phyloP scores from a whole-genome alignment of 2,888 invertebrate genomes.

The Ceramica pisi region DNA sequence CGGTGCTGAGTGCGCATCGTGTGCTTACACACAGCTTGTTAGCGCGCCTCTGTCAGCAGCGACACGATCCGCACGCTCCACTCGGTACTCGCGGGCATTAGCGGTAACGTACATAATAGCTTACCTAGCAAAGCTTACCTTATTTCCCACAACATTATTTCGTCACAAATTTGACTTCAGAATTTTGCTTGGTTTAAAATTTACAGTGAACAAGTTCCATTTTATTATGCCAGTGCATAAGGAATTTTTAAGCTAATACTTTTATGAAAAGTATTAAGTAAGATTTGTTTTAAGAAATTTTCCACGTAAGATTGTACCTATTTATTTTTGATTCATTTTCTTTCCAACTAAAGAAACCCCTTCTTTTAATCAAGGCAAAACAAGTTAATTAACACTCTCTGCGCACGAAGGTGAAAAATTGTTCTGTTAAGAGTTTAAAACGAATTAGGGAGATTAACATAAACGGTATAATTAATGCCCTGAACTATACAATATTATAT shows the following conservation, averaged over 20 bases:
- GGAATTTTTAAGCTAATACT: constrained; percentile 35
- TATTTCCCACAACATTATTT: constrained; percentile 42
- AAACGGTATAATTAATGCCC: constrained; percentile 56
- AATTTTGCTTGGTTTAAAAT: constrained; percentile 34
- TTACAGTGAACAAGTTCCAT: constrained; percentile 29
- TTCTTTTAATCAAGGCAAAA: constrained; percentile 64
- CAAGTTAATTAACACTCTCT: constrained; percentile 67
- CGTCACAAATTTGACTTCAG: constrained; percentile 33
- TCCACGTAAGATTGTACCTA: constrained; percentile 45
- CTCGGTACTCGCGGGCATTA: constrained; percentile 41
- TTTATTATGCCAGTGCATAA: constrained; percentile 38
- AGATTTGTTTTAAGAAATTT: constrained; percentile 24
- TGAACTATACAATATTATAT: constrained; percentile 50
- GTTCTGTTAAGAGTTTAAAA: constrained; percentile 63
- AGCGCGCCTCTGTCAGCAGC: constrained; percentile 37
- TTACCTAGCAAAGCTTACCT: constrained; percentile 38
- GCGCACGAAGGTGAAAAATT: constrained; percentile 67
- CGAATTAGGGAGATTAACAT: constrained; percentile 57
- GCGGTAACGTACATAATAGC: constrained; percentile 47
- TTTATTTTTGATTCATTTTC: constrained; percentile 62
- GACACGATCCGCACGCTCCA: constrained; percentile 12
- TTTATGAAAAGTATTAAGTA: constrained; percentile 19
- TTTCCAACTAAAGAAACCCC: constrained; percentile 56
- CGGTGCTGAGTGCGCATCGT: constrained; percentile 43
- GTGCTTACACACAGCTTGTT: constrained; percentile 50